Evolutionary conservation across 2,888 invertebrate genomes (phyloP).

Genomic region (Pyrgus malvae): DNA sequence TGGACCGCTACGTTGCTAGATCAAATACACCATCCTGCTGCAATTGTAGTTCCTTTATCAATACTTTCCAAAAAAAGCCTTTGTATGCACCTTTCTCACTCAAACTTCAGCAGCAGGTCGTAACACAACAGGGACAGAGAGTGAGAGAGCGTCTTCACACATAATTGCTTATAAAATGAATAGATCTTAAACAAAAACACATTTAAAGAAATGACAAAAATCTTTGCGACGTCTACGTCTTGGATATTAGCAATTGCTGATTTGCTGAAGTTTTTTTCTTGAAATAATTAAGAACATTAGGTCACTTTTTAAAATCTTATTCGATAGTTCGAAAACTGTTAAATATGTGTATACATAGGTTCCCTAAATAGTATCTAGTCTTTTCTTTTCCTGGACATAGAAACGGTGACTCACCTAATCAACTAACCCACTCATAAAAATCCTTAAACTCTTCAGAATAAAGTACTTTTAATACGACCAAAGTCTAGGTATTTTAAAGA

Average conservation of each 20-base stretch:
- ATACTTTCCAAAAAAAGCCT: conserved; percentile 62
- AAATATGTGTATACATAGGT: too few species aligned
- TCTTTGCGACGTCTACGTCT: conserved; percentile 42
- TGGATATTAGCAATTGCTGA: conserved; percentile 39
- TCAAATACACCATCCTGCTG: conserved; percentile 79
- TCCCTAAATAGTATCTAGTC: too few species aligned
- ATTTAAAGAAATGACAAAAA: conserved; percentile 50
- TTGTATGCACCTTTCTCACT: conserved; percentile 56
- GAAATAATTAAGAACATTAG: not conserved
- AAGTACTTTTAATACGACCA: too few species aligned
- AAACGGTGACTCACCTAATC: too few species aligned
- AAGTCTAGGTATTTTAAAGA: too few species aligned
- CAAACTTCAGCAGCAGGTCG: conserved; percentile 38
- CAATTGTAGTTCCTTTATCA: conserved; percentile 76
- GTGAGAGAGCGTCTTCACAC: conserved; percentile 51
- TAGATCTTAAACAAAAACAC: conserved; percentile 62
- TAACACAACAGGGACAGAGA: conserved; percentile 46
- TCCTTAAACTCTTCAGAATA: too few species aligned
- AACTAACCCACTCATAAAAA: too few species aligned
- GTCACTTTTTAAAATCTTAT: too few species aligned
- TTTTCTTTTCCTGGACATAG: too few species aligned
- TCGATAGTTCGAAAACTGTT: too few species aligned
- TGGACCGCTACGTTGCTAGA: conserved; percentile 79
- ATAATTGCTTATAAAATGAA: conserved; percentile 72
- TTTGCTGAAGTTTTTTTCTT: conserved; percentile 27